A percentile compares a stretch with the other conserved stretches of the same genome.
Evolutionary conservation across 2,888 invertebrate species (phyloP).

Genomic region (Halocaridina rubra): DNA sequence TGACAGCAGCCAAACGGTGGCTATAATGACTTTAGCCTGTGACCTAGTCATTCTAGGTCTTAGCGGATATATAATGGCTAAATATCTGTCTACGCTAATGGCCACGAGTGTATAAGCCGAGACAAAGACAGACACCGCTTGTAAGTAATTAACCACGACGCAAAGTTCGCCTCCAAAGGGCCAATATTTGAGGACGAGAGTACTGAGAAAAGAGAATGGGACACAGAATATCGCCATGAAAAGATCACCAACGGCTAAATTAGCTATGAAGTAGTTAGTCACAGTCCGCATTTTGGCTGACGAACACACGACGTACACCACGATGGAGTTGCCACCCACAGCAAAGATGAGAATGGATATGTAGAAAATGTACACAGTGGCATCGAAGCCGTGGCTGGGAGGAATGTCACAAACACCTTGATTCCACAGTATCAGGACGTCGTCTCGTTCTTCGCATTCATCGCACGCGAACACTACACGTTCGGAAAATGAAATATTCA

Average conservation of each 20-base stretch:
- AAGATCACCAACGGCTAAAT: constrained; percentile 86
- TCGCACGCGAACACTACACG: constrained; percentile 25
- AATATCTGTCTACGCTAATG: constrained; percentile 89
- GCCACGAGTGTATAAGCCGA: constrained; percentile 92
- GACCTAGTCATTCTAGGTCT: constrained; percentile 82
- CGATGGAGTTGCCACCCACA: constrained; percentile 72
- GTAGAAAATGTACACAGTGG: constrained; percentile 70
- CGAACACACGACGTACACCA: constrained; percentile 87
- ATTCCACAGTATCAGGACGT: constrained; percentile 24
- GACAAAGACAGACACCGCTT: constrained; percentile 71
- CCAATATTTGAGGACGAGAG: constrained; percentile 84
- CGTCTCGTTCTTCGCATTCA: constrained; percentile 4
- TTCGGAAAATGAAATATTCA: neutral
- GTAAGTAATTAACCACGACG: constrained; percentile 80
- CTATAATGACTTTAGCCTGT: constrained; percentile 78
- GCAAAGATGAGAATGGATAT: constrained; percentile 69
- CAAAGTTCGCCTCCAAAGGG: constrained; percentile 87
- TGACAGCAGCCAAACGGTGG: constrained; percentile 81
- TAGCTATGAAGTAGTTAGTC: constrained; percentile 89
- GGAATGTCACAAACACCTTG: constrained; percentile 38
- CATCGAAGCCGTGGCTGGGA: constrained; percentile 64
- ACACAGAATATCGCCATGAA: constrained; percentile 91
- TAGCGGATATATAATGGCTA: constrained; percentile 90
- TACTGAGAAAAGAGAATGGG: constrained; percentile 88
- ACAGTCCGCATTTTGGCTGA: constrained; percentile 90